Evolutionary conservation across 1,140 invertebrate species (phyloP), one percentile per base, ranked within the genome.

Genomic region (Brachionus angularis): DNA sequence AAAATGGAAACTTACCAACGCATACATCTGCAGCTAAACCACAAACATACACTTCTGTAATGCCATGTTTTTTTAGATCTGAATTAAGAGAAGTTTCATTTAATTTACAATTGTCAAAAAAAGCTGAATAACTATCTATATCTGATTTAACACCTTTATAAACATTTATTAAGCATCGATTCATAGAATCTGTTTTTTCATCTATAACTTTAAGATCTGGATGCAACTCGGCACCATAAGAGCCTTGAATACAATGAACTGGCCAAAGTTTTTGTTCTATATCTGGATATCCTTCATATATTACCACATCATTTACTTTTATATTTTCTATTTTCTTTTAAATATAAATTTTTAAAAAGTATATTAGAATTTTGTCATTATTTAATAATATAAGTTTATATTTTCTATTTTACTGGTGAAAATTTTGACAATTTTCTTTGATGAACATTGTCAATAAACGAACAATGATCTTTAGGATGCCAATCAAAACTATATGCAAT

Each of bases 401-500:
- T n/a, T n/a, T n/a, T n/a, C n/a, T n/a, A n/a, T 8, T 58, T 58
- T 58, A 76, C 87, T 89, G 5, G 85, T 85, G 61, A 84, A 81
- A 21, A 21, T 77, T 89, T 85, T 8, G 49, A 2, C 42, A 90
- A 78, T 72, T 87, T 86, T 23, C 88, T 80, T 76, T 85, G 82
- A 47, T 84, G 84, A 49, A 93, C 86, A 83, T 95, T 96, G 76
- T 95, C 93, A 73, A 93, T 88, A 80, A 98, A 98, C 14, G 93
- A 96, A 25, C 97, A 89, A 82, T 98, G 95, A 83, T 96, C 88
- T 36, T 86, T 86, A 0, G 94, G 94, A 85, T 98, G 95, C 93
- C 94, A 98, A 82, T 98, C 95, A 62, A 91, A 83, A 0, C 93
- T 92, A 82, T 96, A 98, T 77, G 93, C 91, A n/a, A 96, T 88